Evolutionary conservation across 2,888 invertebrate genomes (phyloP), one percentile per base, ranked within the genome.

Genomic region (Cremastinae sp.): DNA sequence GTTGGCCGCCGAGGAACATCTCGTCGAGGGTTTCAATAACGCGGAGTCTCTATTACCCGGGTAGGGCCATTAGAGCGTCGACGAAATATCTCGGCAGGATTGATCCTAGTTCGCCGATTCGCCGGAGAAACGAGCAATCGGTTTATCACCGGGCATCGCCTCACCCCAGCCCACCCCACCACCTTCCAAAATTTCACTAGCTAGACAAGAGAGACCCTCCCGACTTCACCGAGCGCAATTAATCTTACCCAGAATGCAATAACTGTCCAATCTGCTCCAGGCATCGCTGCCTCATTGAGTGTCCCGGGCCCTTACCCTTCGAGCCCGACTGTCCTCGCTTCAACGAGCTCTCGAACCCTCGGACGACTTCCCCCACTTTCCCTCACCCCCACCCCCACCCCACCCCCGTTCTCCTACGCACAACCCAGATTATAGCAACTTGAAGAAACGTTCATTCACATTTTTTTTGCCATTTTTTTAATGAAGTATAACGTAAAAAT

Each of bases 181-280:
- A 41, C 70, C 16, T 34, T 16, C 47, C 28, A 34, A 65, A 71
- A 68, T 59, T 69, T 74, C 65, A 49, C 65, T 68, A 20, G 3
- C 38, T 43, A n/a, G 58, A 41, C 62, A 56, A n/a, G n/a, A n/a
- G n/a, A 69, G 47, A 36, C 56, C 49, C 72, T 18, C 71, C 53
- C 61, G 18, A 10, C 51, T 22, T 47, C 72, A 45, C 36, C 62
- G 45, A 82, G 84, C 84, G 86, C 89, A 87, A 89, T 89, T 89
- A 89, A 89, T 89, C 89, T 89, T 89, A 85, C 85, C 86, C 87
- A 89, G 89, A 89, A 89, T 89, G 89, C 89, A 89, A 89, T 89
- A 89, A 89, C 89, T 89, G 89, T 89, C 89, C 89, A 88, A 89
- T 89, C 89, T 87, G 88, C 87, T 83, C 84, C 82, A 66, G 58